Evolutionary conservation across 53 echinoderm and acorn worm species (phyloP), one percentile per base, ranked within the genome.

Genomic region (Mesocentrotus franciscanus): DNA sequence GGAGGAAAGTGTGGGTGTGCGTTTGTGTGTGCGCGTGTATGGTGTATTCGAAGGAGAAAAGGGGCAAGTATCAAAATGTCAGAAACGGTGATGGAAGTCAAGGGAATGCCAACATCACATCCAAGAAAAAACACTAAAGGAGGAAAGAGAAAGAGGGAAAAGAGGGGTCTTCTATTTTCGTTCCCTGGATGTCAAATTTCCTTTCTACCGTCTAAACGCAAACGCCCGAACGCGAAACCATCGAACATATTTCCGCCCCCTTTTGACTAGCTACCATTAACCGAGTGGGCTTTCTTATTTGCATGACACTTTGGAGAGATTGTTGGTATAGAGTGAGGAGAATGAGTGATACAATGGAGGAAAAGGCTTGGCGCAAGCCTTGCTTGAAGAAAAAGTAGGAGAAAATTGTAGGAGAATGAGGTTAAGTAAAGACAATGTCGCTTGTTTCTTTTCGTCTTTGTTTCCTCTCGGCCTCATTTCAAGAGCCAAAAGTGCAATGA

Each of bases 361-460:
- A 56, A 91, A 93, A 58, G 78, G 78, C 78, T 14, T 61, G 81
- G 79, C 34, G 57, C 57, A 93, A 60, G 81, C 56, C 57, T 60
- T 93, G 81, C 78, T 93, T 93, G 20, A 60, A 78, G 61, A 81
- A 93, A 33, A 81, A 93, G 42, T 56, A 68, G 70, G 27, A 61
- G 93, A 33, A 81, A 93, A 78, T 61, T 20, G 93, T 61, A 57
- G 32, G 59, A 66, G 78, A 93, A 93, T 93, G 93, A 34, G 93
- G 93, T 93, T 93, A 93, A 93, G 93, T 93, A 78, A 93, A 93
- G 93, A 93, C 93, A 93, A 93, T 93, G 93, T 93, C 17, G 81
- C 78, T 93, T 93, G 93, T 93, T 79, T 93, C 93, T 78, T 81
- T 93, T 93, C 60, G 60, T 27, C 93, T 81, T 93, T 93, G 60